These are phyloP conservation scores for Threskiornis aethiopicus DNA, from an alignment of 2,797 vertebrate genomes.

Conservation along the genomic window DNA sequence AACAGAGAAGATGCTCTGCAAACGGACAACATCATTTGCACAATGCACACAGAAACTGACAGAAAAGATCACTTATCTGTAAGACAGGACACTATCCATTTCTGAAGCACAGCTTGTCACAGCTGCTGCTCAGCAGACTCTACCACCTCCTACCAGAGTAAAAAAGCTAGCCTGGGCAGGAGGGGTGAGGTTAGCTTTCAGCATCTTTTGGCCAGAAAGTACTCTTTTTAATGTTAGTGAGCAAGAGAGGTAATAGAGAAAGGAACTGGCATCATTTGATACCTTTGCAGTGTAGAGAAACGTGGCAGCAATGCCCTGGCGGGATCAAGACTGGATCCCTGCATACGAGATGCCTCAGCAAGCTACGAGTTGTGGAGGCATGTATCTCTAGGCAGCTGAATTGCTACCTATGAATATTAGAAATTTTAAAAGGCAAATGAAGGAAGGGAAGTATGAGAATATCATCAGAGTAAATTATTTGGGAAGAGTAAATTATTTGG, in stretches of 20 bases:
- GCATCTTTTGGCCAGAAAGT: background rate
- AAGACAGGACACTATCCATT: background rate
- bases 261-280: rapidly evolving
- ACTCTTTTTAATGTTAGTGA: background rate
- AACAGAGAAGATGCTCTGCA: background rate
- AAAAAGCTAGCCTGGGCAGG: background rate
- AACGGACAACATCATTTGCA: background rate
- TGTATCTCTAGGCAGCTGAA: background rate
- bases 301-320: rapidly evolving
- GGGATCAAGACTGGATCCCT: background rate
- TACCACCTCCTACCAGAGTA: background rate
- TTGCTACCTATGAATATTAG: background rate
- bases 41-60: background rate
- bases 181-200: background rate
- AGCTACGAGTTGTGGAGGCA: background rate
- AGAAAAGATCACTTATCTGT: background rate
- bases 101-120: background rate
- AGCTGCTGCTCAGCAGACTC: background rate
- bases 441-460: background rate
- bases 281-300: background rate
- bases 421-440: background rate
- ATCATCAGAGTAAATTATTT: background rate
- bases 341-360: background rate
- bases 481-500: background rate
- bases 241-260: background rate